A percentile compares a stretch with the other conserved stretches of the same genome.
Conservation (phyloP, 2,797 vertebrate species). For the Scolopax rusticola region DNA sequence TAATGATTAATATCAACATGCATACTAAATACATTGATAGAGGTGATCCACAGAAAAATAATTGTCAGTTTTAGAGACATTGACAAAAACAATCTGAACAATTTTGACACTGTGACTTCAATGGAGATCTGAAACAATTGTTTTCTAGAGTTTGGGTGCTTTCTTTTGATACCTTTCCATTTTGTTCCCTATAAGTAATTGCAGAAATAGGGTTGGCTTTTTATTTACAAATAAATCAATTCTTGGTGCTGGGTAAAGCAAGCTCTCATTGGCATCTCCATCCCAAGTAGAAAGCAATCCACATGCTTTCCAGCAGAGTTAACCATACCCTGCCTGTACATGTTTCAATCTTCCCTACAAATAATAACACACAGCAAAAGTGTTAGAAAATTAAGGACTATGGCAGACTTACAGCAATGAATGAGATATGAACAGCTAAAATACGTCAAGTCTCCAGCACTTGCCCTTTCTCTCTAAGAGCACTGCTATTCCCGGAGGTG, state of each 20-base stretch:
- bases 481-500: not conserved
- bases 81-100: not conserved
- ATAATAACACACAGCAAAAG: not conserved
- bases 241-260: not conserved
- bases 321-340: not conserved
- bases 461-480: not conserved
- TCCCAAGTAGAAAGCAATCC: not conserved
- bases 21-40: not conserved
- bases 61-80: not conserved
- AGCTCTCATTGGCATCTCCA: not conserved
- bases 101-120: not conserved
- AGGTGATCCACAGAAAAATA: not conserved
- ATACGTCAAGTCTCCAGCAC: not conserved
- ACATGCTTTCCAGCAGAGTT: not conserved
- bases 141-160: not conserved
- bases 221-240: not conserved
- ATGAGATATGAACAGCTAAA: not conserved
- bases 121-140: not conserved
- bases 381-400: not conserved
- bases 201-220: not conserved
- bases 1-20: not conserved
- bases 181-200: not conserved
- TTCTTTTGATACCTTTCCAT: not conserved
- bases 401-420: not conserved
- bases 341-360: not conserved